phyloP scores from a whole-genome alignment of 2,797 vertebrate genomes.

The Ctenopoma kingsleyae region DNA sequence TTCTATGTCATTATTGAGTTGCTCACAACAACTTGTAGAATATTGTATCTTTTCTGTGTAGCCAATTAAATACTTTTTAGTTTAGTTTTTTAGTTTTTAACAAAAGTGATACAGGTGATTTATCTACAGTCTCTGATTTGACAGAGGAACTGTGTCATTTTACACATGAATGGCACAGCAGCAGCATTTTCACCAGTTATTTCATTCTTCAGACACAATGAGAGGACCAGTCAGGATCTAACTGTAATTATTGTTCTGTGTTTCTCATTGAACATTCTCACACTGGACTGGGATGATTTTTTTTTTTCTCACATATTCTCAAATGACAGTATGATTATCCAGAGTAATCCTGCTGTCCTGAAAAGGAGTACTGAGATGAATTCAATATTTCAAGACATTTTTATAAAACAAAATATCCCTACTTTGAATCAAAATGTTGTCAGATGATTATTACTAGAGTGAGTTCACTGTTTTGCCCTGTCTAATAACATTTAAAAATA shows the following conservation, averaged over 20 bases:
- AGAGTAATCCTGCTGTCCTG: too few relatives aligned
- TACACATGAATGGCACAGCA: background rate
- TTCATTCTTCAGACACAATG: background rate
- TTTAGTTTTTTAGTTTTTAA: too few relatives aligned
- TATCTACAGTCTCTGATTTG: background rate
- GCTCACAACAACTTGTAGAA: background rate
- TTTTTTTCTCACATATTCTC: background rate
- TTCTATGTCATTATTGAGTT: background rate
- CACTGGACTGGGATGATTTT: background rate
- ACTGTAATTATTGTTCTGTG: too few relatives aligned
- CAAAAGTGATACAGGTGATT: background rate
- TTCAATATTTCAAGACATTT: too few relatives aligned
- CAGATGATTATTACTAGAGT: too few relatives aligned
- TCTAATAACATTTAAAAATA: too few relatives aligned
- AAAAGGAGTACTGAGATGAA: too few relatives aligned
- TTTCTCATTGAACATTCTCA: too few relatives aligned
- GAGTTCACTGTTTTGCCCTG: background rate
- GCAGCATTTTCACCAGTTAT: background rate
- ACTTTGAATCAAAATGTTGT: too few relatives aligned
- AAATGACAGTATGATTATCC: background rate
- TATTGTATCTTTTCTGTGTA: background rate
- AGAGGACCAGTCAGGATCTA: too few relatives aligned
- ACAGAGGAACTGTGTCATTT: background rate
- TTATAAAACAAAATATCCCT: background rate
- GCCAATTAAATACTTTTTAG: background rate